Evolutionary conservation across 2,888 invertebrate genomes (phyloP), one percentile per base, ranked within the genome.

Genomic region (Habrosyne pyritoides): DNA sequence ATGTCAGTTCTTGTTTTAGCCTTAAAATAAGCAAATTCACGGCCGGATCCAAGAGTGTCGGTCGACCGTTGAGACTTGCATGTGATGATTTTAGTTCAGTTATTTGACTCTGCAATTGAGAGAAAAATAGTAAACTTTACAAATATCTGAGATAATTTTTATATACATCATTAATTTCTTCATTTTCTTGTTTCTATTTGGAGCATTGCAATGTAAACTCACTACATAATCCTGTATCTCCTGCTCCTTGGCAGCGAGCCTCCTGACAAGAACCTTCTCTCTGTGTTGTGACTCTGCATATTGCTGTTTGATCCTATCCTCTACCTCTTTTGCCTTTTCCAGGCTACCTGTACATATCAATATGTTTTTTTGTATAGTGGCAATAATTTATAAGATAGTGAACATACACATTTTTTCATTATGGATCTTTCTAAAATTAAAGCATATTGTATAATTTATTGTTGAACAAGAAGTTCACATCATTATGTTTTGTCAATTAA

Each of bases 181-280:
- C 12, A 12, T 1, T 30, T 12, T 12, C 12, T 12, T 2, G 5
- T 10, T 30, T 12, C 10, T 30, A 2, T 12, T 30, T 47, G 6
- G 14, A 24, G 10, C 6, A 30, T 10, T 10, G 50, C 30, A 52
- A 52, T 53, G 28, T 24, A 14, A 64, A 83, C 96, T 94, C 94
- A 98, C 98, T 93, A 97, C 96, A 93, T 97, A 98, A 92, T 99
- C 98, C 90, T 99, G 98, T 86, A 98, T 95, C 93, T 99, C 99
- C 87, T 99, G 98, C 84, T 99, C 99, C 91, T 99, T 99, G 66
- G 97, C 96, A 61, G 98, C 97, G 69, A 99, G 94, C 77, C 98
- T 94, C 79, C 98, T 96, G 71, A 98, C 96, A 71, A 99, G 95
- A 65, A 98, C 96, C 89, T 97, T 97, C 88, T 99, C 99, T 75